phyloP scores from a whole-genome alignment of 2,888 invertebrate genomes.

The Taphrorychus bicolor region DNA sequence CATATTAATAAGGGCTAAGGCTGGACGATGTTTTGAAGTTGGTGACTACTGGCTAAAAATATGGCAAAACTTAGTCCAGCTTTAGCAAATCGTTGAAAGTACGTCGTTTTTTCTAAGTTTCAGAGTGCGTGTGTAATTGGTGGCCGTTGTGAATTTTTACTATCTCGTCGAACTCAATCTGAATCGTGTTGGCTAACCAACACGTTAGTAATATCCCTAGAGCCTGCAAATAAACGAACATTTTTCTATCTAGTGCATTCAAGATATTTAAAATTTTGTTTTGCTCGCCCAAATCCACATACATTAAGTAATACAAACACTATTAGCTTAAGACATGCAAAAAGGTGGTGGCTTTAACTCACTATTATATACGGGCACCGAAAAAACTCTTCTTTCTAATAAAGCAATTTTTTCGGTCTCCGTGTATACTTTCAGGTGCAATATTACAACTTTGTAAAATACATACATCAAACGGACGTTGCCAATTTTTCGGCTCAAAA shows the following conservation, averaged over 20 bases:
- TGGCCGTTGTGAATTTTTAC: slow-evolving; percentile 39
- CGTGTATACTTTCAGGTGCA: background rate
- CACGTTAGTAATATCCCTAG: slow-evolving; percentile 85
- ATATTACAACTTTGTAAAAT: background rate
- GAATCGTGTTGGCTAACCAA: slow-evolving; percentile 82
- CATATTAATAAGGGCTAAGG: background rate
- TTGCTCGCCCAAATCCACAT: slow-evolving; percentile 1
- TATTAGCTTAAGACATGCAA: background rate
- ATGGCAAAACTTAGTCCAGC: background rate
- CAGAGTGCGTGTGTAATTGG: slow-evolving; percentile 39
- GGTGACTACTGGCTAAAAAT: background rate
- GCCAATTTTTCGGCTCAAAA: background rate
- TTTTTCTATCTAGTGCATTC: slow-evolving; percentile 1
- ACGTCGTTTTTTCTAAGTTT: slow-evolving; percentile 33
- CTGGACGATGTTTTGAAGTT: background rate
- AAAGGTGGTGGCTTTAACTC: slow-evolving; percentile 4
- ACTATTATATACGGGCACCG: background rate
- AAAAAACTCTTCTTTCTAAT: background rate
- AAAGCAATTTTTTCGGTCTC: background rate
- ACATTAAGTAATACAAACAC: background rate
- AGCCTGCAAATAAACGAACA: slow-evolving; percentile 67
- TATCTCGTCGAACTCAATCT: slow-evolving; percentile 59
- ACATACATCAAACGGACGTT: background rate
- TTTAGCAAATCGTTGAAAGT: slow-evolving; percentile 14
- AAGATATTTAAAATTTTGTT: slow-evolving; percentile 1